Conservation (phyloP, 2,797 vertebrate species). For the Decapterus maruadsi region DNA sequence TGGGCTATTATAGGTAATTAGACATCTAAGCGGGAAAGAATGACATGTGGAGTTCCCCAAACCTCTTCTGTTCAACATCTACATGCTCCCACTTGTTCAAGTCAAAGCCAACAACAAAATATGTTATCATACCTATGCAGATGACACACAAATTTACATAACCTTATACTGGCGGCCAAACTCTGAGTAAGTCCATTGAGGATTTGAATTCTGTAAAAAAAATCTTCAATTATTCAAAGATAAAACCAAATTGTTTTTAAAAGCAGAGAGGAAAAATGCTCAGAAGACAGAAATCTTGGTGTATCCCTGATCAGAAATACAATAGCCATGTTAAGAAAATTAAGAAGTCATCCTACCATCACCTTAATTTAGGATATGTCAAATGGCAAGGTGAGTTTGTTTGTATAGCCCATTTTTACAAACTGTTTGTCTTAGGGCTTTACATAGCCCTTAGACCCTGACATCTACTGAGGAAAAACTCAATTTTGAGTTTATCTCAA, state of each 20-base stretch:
- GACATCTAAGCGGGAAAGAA: conserved; percentile 9
- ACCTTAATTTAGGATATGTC: neutral
- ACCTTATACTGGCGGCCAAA: neutral
- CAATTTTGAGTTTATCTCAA: neutral
- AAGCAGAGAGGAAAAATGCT: no score
- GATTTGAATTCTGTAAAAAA: no score
- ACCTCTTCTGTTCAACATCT: neutral
- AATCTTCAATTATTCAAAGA: neutral
- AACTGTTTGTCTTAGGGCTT: no score
- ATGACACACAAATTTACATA: neutral
- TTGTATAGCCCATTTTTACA: no score
- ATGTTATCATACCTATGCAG: neutral
- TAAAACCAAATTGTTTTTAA: no score
- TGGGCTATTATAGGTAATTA: neutral
- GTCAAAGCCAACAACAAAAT: neutral
- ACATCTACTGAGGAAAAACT: no score
- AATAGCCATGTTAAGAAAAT: neutral
- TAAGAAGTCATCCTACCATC: neutral
- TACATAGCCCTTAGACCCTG: no score
- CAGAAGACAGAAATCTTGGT: neutral
- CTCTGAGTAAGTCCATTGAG: neutral
- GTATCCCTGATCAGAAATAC: neutral
- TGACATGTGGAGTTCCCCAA: neutral
- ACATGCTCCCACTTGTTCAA: no score
- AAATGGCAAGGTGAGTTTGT: no score